Conservation (phyloP, 2,888 invertebrate species). For the Andrena marginata region DNA sequence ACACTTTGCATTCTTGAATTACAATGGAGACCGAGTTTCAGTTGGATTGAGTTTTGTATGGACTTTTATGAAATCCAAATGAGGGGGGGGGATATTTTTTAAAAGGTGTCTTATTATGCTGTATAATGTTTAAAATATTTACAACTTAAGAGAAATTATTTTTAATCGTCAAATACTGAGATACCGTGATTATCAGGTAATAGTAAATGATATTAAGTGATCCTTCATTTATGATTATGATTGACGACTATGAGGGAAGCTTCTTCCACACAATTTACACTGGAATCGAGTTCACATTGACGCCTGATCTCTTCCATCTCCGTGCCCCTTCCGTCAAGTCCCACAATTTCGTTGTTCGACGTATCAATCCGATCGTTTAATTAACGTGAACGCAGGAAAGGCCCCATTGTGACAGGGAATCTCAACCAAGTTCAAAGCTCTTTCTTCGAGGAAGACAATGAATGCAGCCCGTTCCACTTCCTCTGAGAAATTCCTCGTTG, state of each 20-base stretch:
- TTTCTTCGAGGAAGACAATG: conserved; percentile 35
- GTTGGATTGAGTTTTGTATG: not conserved
- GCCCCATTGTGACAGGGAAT: conserved; percentile 9
- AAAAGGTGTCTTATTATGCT: not conserved
- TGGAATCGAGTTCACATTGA: no score
- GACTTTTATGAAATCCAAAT: not conserved
- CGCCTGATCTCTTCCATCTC: not conserved
- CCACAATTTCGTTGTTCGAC: not conserved
- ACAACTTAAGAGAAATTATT: not conserved
- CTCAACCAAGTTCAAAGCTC: conserved; percentile 56
- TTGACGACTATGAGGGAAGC: no score
- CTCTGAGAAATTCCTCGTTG: conserved; percentile 43
- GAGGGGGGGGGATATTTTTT: not conserved
- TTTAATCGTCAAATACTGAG: not conserved
- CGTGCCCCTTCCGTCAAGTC: not conserved
- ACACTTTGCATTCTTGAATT: not conserved
- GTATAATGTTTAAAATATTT: no score
- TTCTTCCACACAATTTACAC: no score
- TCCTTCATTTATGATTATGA: not conserved
- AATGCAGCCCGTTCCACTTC: conserved; percentile 54
- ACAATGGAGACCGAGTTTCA: not conserved
- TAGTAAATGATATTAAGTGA: not conserved
- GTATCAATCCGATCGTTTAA: conserved; percentile 1
- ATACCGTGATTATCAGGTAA: not conserved
- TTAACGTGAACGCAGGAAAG: conserved; percentile 5